Evolutionary conservation across 2,888 invertebrate genomes (phyloP), one percentile per base, ranked within the genome.

Genomic region (Lissocephala sabroskyi): DNA sequence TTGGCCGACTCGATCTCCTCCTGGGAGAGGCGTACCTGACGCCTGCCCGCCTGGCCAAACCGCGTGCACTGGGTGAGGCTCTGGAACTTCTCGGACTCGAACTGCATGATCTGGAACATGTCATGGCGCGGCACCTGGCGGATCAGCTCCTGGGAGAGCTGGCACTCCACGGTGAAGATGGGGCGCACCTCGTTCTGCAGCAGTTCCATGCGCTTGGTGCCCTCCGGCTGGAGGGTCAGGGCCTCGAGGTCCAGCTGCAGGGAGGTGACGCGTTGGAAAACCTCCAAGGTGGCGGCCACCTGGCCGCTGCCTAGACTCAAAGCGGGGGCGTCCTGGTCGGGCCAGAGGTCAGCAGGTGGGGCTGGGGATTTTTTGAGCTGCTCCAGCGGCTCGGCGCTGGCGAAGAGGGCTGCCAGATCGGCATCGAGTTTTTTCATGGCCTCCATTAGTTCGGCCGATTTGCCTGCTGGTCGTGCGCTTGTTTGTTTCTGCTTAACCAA

Each of bases 391-490:
- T 71, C 73, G 4, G 61, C 60, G 11, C 67, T 70, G 30, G 82
- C 80, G 52, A 81, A 76, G 7, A 81, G 53, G 35, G 80, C 80
- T 30, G 77, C 80, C 54, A 80, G 50, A 50, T 78, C 80, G 11
- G 80, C 81, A 58, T 81, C 80, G 40, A 81, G 52, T 64, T 81
- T 81, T 47, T 75, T 81, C 80, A 81, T 81, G 41, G 81, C 82
- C 60, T 81, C 80, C 62, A 80, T 78, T 65, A 80, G 66, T 62
- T 80, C 80, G 50, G 64, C 73, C 13, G 64, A 60, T 71, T 80
- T 77, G 45, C 62, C 62, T 49, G 59, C 59, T 14, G 49, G 47
- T 39, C 57, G 56, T 42, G 56, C 43, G 1, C 16, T 5, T 14
- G 9, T 13, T 10, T 32, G 11, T 5, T 13, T 11, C 30, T 29